Conservation (phyloP, 2,888 invertebrate species). For the Lamproptera curius region DNA sequence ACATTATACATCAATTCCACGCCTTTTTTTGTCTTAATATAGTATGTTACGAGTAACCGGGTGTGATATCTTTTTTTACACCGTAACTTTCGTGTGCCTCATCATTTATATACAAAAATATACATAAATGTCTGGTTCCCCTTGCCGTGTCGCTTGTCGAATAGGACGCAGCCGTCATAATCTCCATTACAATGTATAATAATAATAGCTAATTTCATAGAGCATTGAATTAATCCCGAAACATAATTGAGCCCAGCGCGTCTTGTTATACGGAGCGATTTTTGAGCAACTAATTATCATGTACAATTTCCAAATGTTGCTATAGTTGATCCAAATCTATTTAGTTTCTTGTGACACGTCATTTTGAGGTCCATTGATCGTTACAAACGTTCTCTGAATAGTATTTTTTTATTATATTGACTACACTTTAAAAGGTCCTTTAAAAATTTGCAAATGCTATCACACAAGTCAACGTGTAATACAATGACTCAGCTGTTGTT, state of each 20-base stretch:
- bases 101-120: constrained; percentile 75
- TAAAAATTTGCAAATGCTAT: too few species aligned
- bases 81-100: constrained; percentile 57
- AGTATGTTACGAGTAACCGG: constrained; percentile 48
- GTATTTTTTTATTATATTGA: too few species aligned
- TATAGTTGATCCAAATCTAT: too few species aligned
- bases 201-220: constrained; percentile 53
- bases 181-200: constrained; percentile 49
- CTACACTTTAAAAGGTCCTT: too few species aligned
- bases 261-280: constrained; percentile 1
- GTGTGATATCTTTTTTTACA: constrained; percentile 62
- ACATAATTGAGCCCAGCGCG: constrained; percentile 27
- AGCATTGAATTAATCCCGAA: constrained; percentile 38
- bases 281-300: constrained; percentile 30
- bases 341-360: too few species aligned
- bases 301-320: constrained; percentile 3
- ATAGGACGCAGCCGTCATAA: constrained; percentile 25
- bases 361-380: too few species aligned
- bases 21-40: too few species aligned
- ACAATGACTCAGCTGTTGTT: too few species aligned
- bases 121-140: constrained; percentile 64
- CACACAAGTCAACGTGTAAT: too few species aligned
- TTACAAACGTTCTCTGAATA: too few species aligned
- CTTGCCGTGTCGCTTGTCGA: constrained; percentile 43
- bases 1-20: too few species aligned